A percentile compares a stretch with the other conserved stretches of the same genome.
Evolutionary conservation across 1,140 invertebrate genomes (phyloP).

Genomic region (Telenomus remus): DNA sequence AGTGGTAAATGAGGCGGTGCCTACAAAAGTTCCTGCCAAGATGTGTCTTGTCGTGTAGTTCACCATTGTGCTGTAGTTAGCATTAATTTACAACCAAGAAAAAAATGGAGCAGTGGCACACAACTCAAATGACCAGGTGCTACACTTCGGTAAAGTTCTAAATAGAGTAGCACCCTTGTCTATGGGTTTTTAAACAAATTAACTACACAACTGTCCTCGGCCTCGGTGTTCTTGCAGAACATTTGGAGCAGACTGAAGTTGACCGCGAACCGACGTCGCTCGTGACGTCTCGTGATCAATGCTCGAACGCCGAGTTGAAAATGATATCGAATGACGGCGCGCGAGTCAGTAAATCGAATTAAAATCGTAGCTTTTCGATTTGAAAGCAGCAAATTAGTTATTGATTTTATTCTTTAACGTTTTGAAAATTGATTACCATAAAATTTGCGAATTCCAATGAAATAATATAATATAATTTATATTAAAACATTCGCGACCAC

Average conservation of each 20-base stretch:
- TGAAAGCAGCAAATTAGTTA: too few relatives aligned
- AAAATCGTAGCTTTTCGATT: not conserved
- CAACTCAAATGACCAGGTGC: conserved; percentile 7
- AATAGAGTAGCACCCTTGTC: conserved; percentile 44
- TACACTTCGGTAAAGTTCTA: conserved; percentile 19
- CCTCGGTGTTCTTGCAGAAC: conserved; percentile 48
- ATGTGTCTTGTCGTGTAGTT: conserved; percentile 81
- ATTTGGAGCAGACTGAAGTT: conserved; percentile 44
- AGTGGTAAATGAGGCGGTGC: conserved; percentile 76
- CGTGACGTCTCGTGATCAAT: conserved; percentile 46
- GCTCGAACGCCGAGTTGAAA: not conserved
- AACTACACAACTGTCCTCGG: conserved; percentile 23
- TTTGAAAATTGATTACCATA: too few relatives aligned
- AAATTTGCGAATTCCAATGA: too few relatives aligned
- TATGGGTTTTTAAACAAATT: conserved; percentile 26
- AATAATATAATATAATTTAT: too few relatives aligned
- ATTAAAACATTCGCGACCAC: too few relatives aligned
- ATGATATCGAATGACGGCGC: conserved; percentile 12
- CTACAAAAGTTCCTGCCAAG: conserved; percentile 79
- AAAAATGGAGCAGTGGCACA: conserved; percentile 6
- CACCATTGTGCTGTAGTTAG: conserved; percentile 33
- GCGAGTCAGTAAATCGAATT: conserved; percentile 4
- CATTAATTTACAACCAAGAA: conserved; percentile 44
- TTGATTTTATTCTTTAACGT: too few relatives aligned
- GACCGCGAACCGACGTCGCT: conserved; percentile 16